phyloP scores from a whole-genome alignment of 2,888 invertebrate species.

The Ophion ventricosus region DNA sequence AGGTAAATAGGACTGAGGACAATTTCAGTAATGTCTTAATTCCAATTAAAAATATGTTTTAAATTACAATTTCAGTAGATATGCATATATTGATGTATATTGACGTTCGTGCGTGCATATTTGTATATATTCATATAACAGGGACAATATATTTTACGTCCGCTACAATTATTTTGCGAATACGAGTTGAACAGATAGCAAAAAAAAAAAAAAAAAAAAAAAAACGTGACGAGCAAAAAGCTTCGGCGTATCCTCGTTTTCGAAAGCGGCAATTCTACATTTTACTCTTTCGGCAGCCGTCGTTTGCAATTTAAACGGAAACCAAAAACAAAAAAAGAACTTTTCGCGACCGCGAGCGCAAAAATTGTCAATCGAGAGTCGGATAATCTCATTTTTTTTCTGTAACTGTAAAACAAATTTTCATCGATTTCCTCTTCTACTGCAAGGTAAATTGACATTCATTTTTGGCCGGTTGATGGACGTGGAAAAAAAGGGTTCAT shows the following conservation, averaged over 20 bases:
- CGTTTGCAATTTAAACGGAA: neutral
- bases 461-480: neutral
- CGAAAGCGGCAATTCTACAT: neutral
- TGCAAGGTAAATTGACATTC: neutral
- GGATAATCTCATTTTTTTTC: neutral
- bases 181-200: neutral
- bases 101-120: too few species aligned
- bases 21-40: too few species aligned
- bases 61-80: too few species aligned
- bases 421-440: neutral
- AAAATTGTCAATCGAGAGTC: too few species aligned
- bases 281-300: neutral
- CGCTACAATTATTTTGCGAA: too few species aligned
- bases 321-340: neutral
- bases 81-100: too few species aligned
- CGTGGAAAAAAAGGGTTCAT: neutral
- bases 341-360: too few species aligned
- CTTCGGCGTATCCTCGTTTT: neutral
- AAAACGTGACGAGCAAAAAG: neutral
- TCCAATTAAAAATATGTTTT: too few species aligned
- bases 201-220: neutral
- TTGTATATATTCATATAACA: too few species aligned
- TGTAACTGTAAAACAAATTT: conserved; percentile 5
- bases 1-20: too few species aligned
- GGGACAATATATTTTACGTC: too few species aligned